Evolutionary conservation across 2,797 vertebrate genomes (phyloP), one percentile per base, ranked within the genome.

Genomic region (Rhinophrynus dorsalis): DNA sequence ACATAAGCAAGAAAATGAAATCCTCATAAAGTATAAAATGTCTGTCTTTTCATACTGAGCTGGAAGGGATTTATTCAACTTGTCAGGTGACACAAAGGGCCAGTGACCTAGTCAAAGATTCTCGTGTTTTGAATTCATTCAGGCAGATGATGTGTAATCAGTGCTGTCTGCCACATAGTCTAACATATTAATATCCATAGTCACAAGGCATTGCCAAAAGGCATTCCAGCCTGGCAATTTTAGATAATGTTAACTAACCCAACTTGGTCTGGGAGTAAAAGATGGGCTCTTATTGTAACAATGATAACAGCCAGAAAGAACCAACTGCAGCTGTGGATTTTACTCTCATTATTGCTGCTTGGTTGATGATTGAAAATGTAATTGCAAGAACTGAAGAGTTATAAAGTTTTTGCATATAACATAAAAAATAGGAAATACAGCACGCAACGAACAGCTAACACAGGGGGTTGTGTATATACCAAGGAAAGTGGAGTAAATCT

Each of bases 101-200:
- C 33, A 54, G 58, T 71, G 75, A 77, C 79, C 60, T 77, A 27
- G 72, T 48, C 1, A 64, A 77, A 75, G 68, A 81, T 75, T 69
- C 68, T 4, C 9, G 54, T 47, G 40, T 78, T 76, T 67, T 29
- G 67, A 63, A 81, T 74, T 74, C 67, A 79, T 81, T 82, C 81
- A 78, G 24, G 80, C 76, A 68, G 74, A 75, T 64, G 75, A 74
- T 65, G 54, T 65, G 75, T 32, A 60, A 51, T 67, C 37, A 57
- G 8, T 1, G 23, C 40, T 74, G 48, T 48, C 48, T 27, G 78
- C 74, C 54, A 20, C 45, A 9, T 23, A 61, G 66, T 48, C 61
- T 69, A 76, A 74, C 48, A 69, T 0, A 32, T 40, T 61, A 42
- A 59, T 55, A 27, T 54, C 47, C 20, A 26, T 33, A 26, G 47